phyloP scores from a whole-genome alignment of 2,113 vertebrate species.

The Periophthalmus modestus region DNA sequence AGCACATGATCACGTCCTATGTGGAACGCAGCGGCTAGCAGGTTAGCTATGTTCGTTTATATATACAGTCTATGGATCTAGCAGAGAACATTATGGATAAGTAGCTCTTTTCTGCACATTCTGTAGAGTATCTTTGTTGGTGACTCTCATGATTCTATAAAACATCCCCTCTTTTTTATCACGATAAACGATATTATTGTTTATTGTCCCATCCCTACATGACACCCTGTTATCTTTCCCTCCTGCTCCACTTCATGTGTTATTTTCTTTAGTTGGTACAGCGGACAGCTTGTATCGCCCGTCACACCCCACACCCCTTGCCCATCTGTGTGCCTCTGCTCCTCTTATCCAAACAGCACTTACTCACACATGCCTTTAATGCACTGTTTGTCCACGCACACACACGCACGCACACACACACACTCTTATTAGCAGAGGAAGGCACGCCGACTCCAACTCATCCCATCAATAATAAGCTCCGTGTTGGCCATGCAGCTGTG shows the following conservation, averaged over 20 bases:
- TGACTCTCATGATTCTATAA: no score
- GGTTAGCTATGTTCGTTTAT: no score
- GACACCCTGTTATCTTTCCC: no score
- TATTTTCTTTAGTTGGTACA: slow-evolving; percentile 39
- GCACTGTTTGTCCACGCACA: slow-evolving; percentile 17
- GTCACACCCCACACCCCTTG: slow-evolving; percentile 15
- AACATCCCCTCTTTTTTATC: no score
- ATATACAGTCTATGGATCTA: no score
- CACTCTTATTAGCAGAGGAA: slow-evolving; percentile 28
- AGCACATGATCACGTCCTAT: no score
- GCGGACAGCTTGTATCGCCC: slow-evolving; percentile 34
- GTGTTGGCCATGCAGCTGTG: slow-evolving; percentile 64
- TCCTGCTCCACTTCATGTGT: background rate
- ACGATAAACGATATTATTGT: no score
- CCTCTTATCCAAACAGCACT: slow-evolving; percentile 37
- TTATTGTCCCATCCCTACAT: no score
- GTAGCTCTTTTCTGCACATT: no score
- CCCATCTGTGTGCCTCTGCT: slow-evolving; percentile 10
- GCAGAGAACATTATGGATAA: no score
- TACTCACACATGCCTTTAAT: slow-evolving; percentile 35
- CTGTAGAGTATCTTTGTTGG: no score
- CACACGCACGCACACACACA: background rate
- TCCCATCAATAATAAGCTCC: slow-evolving; percentile 61
- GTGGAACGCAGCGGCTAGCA: no score
- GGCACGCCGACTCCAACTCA: slow-evolving; percentile 33